Percentiles rank a stretch among this genome's conserved stretches.
Evolutionary conservation across 2,888 invertebrate species (phyloP).

Genomic region (Eupithecia tripunctaria): DNA sequence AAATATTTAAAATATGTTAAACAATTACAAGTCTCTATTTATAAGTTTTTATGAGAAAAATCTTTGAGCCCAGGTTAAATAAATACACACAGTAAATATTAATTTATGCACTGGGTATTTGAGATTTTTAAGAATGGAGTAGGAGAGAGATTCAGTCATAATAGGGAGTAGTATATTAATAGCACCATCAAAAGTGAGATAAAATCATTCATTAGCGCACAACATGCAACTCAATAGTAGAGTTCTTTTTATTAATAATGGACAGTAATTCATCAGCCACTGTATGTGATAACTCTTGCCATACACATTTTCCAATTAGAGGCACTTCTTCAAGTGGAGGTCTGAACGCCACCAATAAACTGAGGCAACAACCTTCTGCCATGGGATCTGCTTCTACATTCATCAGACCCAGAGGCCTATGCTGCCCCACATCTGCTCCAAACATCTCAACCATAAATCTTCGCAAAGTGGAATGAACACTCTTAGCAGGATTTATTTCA

Average conservation of each 20-base stretch:
- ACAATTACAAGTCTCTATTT: background rate
- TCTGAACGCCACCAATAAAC: conserved; percentile 92
- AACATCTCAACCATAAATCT: conserved; percentile 96
- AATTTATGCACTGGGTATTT: background rate
- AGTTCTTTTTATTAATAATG: conserved; percentile 89
- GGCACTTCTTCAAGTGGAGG: conserved; percentile 94
- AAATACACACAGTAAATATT: background rate
- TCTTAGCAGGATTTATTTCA: conserved; percentile 94
- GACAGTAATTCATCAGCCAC: conserved; percentile 88
- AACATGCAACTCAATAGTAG: conserved; percentile 92
- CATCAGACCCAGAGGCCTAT: conserved; percentile 92
- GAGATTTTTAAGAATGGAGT: conserved; percentile 8
- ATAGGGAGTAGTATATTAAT: conserved; percentile 33
- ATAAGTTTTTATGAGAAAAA: background rate
- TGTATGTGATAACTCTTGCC: conserved; percentile 91
- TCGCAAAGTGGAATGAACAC: conserved; percentile 93
- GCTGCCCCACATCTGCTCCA: conserved; percentile 93
- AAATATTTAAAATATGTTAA: too few species aligned
- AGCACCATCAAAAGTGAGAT: conserved; percentile 26
- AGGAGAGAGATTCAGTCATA: conserved; percentile 32
- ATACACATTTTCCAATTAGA: conserved; percentile 94
- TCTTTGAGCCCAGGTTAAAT: background rate
- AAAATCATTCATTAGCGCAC: conserved; percentile 84
- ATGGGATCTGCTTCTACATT: conserved; percentile 88
- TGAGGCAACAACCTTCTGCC: conserved; percentile 92